These are phyloP conservation scores for Tenthredo amoena DNA, from an alignment of 2,888 invertebrate genomes.

Conservation along the genomic window DNA sequence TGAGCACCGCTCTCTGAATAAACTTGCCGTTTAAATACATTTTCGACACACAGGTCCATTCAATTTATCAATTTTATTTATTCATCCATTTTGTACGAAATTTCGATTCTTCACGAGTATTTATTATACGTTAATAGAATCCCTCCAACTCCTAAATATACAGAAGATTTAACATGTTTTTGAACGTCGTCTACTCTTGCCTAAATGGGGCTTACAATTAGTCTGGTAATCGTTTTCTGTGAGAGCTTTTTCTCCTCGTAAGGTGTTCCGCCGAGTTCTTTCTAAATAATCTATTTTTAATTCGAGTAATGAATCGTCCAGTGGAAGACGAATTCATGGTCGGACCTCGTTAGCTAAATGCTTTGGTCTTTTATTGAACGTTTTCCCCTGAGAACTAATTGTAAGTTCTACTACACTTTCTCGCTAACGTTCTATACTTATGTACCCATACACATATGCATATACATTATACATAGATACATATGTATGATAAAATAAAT, in stretches of 20 bases:
- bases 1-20: not conserved
- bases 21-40: conserved; percentile 5
- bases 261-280: conserved; percentile 13
- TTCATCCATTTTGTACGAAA: not conserved
- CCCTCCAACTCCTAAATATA: not conserved
- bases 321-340: conserved; percentile 23
- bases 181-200: not conserved
- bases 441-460: conserved; percentile 29
- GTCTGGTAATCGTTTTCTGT: conserved; percentile 5
- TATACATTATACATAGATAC: not conserved
- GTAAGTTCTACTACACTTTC: not conserved
- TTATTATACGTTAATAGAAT: not conserved
- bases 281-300: conserved; percentile 34
- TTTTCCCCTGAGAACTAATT: not conserved
- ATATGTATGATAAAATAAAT: conserved; percentile 24
- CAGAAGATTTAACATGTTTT: not conserved
- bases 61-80: not conserved
- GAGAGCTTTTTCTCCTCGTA: not conserved
- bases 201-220: not conserved
- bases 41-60: not conserved
- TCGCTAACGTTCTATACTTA: not conserved
- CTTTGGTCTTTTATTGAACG: conserved; percentile 33
- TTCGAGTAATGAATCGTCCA: conserved; percentile 40
- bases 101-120: not conserved
- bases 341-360: conserved; percentile 45